Evolutionary conservation across 2,888 invertebrate genomes (phyloP), one percentile per base, ranked within the genome.

Genomic region (Latrodectus hesperus): DNA sequence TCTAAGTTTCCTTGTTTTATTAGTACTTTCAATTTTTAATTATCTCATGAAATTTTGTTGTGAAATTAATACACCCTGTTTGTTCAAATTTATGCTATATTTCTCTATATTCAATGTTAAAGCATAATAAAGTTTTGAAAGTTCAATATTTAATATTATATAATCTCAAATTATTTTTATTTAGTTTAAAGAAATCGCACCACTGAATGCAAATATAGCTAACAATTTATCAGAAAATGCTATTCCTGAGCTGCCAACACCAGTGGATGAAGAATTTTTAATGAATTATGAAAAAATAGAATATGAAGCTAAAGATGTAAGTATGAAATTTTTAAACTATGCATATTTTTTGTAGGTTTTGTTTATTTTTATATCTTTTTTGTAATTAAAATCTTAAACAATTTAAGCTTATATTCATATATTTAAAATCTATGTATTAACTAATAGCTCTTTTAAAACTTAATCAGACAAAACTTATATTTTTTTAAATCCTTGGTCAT

Each of bases 271-370:
- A 60, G 91, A 91, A 68, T 94, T 94, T 90, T 95, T 95, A 91
- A 94, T 96, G 90, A 94, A 94, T 90, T 94, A 95, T 91, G 95
- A 95, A 91, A 94, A 95, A 92, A 94, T 96, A 90, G 96, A 96
- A 92, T 94, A 94, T 90, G 95, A 95, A 92, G 94, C 95, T 89
- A 94, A 95, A 91, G 96, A 96, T 95, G 96, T 96, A 93, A 93
- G 90, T 89, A 82, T 90, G 22, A 71, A 49, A 49, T 71, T 71
- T 71, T 71, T 11, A 11, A 22, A 38, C 49, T 38, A n/a, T 71
- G 26, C n/a, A 71, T 51, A 14, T 51, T 49, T 49, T 71, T 51
- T 51, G 16, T 71, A 49, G 17, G 16, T 68, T 12, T 22, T 67
- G 67, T 67, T 68, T 26, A 68, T 71, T 16, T n/a, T 71, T 60